A percentile compares a stretch with the other conserved stretches of the same genome.
Conservation (phyloP, 2,113 vertebrate genomes). For the Sciurus niger region DNA sequence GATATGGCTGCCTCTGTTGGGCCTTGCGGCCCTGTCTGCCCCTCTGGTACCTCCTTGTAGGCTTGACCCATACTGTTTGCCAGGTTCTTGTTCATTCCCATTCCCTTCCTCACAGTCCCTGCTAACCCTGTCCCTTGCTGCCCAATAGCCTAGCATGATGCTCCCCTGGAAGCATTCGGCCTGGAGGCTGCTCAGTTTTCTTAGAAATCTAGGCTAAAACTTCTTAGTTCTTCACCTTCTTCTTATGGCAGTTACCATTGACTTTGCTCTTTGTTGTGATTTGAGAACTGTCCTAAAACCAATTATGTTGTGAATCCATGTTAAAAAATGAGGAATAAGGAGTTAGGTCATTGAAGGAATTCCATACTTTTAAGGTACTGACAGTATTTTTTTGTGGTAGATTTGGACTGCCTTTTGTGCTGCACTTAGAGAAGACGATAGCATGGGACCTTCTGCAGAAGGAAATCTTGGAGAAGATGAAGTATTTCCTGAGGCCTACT, state of each 20-base stretch:
- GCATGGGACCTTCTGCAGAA: conserved; percentile 98
- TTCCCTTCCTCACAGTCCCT: background rate
- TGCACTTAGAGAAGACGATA: conserved; percentile 96
- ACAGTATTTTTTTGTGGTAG: conserved; percentile 83
- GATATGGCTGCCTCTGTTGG: background rate
- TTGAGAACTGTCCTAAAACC: conserved; percentile 17
- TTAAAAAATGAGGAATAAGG: conserved; percentile 1
- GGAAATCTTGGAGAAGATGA: conserved; percentile 99
- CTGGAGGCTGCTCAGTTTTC: background rate
- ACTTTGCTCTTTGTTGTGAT: conserved; percentile 40
- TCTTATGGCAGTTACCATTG: background rate
- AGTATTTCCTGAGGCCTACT: conserved; percentile 95
- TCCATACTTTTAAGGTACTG: background rate
- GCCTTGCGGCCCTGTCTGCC: background rate
- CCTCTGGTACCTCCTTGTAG: background rate
- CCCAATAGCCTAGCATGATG: background rate
- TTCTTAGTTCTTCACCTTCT: background rate
- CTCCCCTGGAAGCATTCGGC: background rate
- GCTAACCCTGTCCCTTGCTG: background rate
- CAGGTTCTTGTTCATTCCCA: background rate
- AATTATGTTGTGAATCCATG: background rate
- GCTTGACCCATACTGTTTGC: background rate
- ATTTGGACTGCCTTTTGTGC: conserved; percentile 97
- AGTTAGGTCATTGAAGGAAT: background rate
- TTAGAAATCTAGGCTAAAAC: conserved; percentile 9